Percentiles rank a stretch among this genome's conserved stretches.
Conservation (phyloP, 2,797 vertebrate species). For the Diplodus puntazzo region DNA sequence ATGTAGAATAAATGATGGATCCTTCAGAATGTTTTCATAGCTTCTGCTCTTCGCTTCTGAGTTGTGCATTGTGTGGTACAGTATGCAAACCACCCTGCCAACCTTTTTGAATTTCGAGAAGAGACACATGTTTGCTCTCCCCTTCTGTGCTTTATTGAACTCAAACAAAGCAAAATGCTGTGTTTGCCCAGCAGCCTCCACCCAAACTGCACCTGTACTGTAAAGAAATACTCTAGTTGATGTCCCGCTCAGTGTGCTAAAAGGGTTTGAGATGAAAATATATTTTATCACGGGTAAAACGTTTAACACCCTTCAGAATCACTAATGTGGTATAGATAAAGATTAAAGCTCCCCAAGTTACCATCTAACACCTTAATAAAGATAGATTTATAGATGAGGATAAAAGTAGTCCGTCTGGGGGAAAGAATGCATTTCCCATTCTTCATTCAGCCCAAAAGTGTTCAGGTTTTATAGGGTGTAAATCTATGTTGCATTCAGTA, state of each 20-base stretch:
- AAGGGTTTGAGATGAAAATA: background rate
- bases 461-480: slow-evolving; percentile 9
- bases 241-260: background rate
- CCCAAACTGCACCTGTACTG: slow-evolving; percentile 14
- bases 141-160: slow-evolving; percentile 34
- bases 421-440: background rate
- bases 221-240: background rate
- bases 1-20: slow-evolving; percentile 29
- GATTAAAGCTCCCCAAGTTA: background rate
- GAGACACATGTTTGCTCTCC: slow-evolving; percentile 50
- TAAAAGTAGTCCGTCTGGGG: background rate
- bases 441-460: background rate
- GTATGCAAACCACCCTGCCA: slow-evolving; percentile 2
- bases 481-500: slow-evolving; percentile 26
- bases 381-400: slow-evolving; percentile 7
- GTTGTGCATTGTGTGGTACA: slow-evolving; percentile 7
- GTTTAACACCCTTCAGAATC: background rate
- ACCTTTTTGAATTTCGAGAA: slow-evolving; percentile 33
- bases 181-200: slow-evolving; percentile 35
- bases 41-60: slow-evolving; percentile 14
- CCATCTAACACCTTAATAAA: background rate
- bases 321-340: background rate
- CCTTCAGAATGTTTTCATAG: background rate
- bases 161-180: slow-evolving; percentile 31
- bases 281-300: slow-evolving; percentile 4